Evolutionary conservation across 1,140 invertebrate genomes (phyloP), one percentile per base, ranked within the genome.

Genomic region (Tetramorium parvispinum): DNA sequence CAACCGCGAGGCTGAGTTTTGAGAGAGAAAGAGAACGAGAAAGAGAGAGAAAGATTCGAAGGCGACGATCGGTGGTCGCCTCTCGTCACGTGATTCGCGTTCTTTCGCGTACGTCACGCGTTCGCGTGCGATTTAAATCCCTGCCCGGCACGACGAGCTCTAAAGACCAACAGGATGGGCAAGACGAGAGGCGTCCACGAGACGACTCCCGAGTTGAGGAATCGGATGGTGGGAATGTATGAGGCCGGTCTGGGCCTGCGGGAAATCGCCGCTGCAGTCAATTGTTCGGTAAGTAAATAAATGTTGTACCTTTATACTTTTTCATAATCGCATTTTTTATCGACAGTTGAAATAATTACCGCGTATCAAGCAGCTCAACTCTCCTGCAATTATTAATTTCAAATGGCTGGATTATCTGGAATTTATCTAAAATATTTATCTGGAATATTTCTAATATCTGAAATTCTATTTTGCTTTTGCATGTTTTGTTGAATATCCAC

Each of bases 211-310:
- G 94, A 95, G 89, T 82, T 95, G 40, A 88, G 95, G 70, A 95
- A 95, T 87, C 93, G 94, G 37, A 95, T 95, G 94, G 94, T 95
- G 2, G 95, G 95, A 63, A 95, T 95, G 95, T 95, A 94, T 63
- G 94, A 95, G 87, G 95, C 95, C 49, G 94, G 95, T 68, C 87
- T 95, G 13, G 94, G 94, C 2, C 83, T 95, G 4, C 85, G 94
- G 24, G 94, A 95, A 82, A 95, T 95, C 70, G 94, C 95, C 13
- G 92, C 91, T 1, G 95, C 95, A 0, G 88, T 95, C 6, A 95
- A 95, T 91, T 95, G 94, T 76, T 95, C 94, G 57, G 95, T 94
- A 92, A 91, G 94, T 94, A 92, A 91, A 86, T 88, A 82, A 73
- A 51, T 40, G 46, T 82, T 61, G 1, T 32, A 4, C n/a, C n/a